Evolutionary conservation across 2,888 invertebrate species (phyloP).

Genomic region (Conus canariensis): DNA sequence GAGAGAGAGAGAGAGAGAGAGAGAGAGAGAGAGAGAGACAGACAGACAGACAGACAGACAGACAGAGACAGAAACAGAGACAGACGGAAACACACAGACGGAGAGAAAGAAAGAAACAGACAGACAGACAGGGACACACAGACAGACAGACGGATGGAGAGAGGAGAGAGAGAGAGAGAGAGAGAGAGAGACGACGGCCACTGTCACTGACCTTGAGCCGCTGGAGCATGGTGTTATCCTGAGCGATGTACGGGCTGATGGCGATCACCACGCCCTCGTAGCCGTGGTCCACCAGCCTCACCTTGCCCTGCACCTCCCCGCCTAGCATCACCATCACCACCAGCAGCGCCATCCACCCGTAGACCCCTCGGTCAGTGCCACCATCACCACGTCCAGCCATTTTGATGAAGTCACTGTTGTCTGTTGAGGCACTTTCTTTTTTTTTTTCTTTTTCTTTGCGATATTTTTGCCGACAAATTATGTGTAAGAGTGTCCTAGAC

Average conservation of each 20-base stretch:
- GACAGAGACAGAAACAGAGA: background rate
- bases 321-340: conserved; percentile 29
- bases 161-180: background rate
- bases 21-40: background rate
- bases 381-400: background rate
- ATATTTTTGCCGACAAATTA: no score
- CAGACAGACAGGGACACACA: background rate
- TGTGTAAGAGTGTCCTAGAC: no score
- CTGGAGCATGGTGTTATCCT: conserved; percentile 50
- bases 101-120: background rate
- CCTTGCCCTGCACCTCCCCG: conserved; percentile 36
- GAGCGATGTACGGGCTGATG: conserved; percentile 54
- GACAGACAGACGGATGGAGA: no score
- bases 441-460: background rate
- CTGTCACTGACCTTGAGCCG: conserved; percentile 48
- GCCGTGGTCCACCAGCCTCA: conserved; percentile 52
- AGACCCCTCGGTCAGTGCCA: background rate
- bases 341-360: background rate
- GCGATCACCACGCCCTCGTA: conserved; percentile 57
- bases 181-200: background rate
- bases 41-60: background rate
- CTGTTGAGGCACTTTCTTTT: background rate
- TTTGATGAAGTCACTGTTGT: no score
- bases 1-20: background rate
- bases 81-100: background rate